Evolutionary conservation across 2,113 vertebrate genomes (phyloP).

Genomic region (Barnardius zonarius): DNA sequence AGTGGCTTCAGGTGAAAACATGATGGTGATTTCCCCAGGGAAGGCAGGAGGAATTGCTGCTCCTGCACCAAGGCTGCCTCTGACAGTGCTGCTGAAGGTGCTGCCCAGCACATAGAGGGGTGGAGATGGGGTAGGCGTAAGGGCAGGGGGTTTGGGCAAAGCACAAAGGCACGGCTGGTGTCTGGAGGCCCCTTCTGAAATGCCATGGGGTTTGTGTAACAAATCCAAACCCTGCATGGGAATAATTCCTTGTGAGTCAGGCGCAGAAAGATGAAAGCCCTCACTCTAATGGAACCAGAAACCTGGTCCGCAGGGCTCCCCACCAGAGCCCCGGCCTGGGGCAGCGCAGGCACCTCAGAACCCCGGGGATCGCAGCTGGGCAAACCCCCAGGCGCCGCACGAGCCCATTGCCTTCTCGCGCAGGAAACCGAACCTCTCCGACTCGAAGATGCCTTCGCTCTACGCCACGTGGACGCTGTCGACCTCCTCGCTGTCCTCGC

Average conservation of each 20-base stretch:
- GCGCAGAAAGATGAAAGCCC: not conserved
- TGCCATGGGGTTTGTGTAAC: not conserved
- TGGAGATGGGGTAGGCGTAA: too few species aligned
- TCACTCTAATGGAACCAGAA: not conserved
- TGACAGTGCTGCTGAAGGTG: not conserved
- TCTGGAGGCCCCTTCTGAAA: not conserved
- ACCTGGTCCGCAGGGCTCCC: not conserved
- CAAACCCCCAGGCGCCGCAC: not conserved
- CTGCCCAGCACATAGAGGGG: not conserved
- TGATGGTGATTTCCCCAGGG: not conserved
- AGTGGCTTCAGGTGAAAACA: not conserved
- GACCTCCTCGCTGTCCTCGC: constrained; percentile 76
- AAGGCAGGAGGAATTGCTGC: not conserved
- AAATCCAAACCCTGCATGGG: not conserved
- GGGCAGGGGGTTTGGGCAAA: not conserved
- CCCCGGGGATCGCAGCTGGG: rapidly evolving
- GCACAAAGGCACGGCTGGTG: not conserved
- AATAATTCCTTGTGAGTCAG: not conserved
- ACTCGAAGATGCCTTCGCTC: constrained; percentile 68
- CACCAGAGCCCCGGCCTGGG: not conserved
- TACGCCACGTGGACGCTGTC: constrained; percentile 73
- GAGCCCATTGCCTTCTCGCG: not conserved
- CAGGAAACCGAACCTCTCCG: constrained; percentile 69
- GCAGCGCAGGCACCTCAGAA: too few species aligned
- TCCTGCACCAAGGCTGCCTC: not conserved